Conservation (phyloP, 1,140 invertebrate species). For the Ceratitis capitata region DNA sequence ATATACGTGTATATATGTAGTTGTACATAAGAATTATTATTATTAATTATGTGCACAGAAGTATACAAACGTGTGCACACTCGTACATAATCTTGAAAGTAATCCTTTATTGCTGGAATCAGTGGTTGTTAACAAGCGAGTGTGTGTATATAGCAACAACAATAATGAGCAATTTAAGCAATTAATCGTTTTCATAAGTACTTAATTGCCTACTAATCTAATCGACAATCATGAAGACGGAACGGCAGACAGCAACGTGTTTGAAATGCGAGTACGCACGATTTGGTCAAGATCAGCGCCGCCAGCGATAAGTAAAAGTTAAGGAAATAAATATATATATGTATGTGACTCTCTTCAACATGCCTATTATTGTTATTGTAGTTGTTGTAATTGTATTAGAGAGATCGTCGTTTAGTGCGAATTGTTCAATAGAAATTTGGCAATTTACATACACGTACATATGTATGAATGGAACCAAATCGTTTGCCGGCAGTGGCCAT, state of each 20-base stretch:
- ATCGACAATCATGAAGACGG: background rate
- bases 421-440: too few species aligned
- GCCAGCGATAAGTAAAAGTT: background rate
- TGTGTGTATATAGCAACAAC: background rate
- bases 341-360: background rate
- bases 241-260: background rate
- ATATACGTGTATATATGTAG: background rate
- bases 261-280: background rate
- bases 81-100: too few species aligned
- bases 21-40: background rate
- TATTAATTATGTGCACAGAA: background rate
- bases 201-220: background rate
- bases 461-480: too few species aligned
- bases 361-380: too few species aligned
- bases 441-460: background rate
- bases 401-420: too few species aligned
- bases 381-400: too few species aligned
- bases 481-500: background rate
- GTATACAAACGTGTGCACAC: too few species aligned
- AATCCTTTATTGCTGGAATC: background rate
- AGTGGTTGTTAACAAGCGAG: background rate
- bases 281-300: background rate
- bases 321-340: background rate
- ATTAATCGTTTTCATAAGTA: conserved; percentile 17
- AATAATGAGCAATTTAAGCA: conserved; percentile 8